Evolutionary conservation across 2,113 vertebrate genomes (phyloP), one percentile per base, ranked within the genome.

Genomic region (Pollachius pollachius): DNA sequence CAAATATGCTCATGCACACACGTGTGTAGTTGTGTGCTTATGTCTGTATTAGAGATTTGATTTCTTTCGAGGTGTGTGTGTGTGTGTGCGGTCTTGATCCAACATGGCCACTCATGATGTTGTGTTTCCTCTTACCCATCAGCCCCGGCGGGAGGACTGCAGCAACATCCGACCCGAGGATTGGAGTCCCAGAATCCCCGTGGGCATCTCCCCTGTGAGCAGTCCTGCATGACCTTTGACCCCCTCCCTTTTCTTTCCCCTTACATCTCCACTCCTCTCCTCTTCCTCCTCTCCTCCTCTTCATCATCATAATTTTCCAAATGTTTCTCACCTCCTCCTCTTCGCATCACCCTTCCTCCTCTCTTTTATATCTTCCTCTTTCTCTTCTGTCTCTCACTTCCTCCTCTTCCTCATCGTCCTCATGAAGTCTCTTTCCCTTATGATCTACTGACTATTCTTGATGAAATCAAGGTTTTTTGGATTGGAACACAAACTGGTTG

Each of bases 131-230:
- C 9, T 3, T 2, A 34, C 70, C 3, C 64, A 64, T 58, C 81
- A 94, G 92, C 92, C 91, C 19, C 90, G 92, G 64, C 88, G 92
- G 80, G 92, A 94, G 77, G 92, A 94, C 85, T 92, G 92, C 30
- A 93, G 90, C 83, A 93, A 89, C 71, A 79, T 92, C 4, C 79
- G 92, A 75, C 89, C 92, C 0, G 92, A 94, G 62, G 92, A 94
- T 75, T 93, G 92, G 92, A 94, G 93, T 78, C 92, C 92, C 69
- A 76, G 92, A 72, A 94, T 93, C 85, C 92, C 92, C 1, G 92
- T 94, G 75, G 91, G 92, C 81, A 92, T 93, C 76, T 93, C 92
- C 72, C 91, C 92, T 81, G 92, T 93, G 84, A 93, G 92, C 84
- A 84, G 62, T 84, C 54, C 54, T n/a, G 16, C 73, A 19, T 9